Percentiles rank a stretch among this genome's conserved stretches.
Conservation (phyloP, 2,888 invertebrate species). For the Tenodera sinensis region DNA sequence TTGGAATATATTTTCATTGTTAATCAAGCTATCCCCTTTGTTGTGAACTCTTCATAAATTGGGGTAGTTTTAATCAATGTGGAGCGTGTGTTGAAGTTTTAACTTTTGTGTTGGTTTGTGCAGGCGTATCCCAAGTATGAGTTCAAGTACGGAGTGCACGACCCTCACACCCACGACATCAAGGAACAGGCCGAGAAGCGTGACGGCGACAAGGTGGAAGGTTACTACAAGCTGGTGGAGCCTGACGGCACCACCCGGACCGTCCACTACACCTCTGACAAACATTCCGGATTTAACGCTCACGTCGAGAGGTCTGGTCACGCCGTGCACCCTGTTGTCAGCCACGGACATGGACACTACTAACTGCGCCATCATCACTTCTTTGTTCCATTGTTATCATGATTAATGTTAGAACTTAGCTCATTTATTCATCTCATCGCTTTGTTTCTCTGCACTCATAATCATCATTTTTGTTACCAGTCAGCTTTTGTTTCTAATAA, state of each 20-base stretch:
- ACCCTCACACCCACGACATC: conserved; percentile 10
- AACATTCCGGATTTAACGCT: conserved; percentile 50
- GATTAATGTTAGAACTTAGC: background rate
- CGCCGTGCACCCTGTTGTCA: background rate
- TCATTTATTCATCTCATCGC: background rate
- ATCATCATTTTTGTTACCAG: background rate
- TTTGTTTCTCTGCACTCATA: background rate
- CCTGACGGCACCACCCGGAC: conserved; percentile 36
- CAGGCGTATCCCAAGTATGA: conserved; percentile 10
- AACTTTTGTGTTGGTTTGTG: background rate
- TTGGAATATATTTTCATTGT: too few species aligned
- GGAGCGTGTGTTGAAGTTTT: too few species aligned
- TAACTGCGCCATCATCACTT: background rate
- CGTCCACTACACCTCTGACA: conserved; percentile 58
- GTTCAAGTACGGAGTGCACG: background rate
- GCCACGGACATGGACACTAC: background rate
- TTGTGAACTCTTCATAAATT: too few species aligned
- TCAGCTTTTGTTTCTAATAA: background rate
- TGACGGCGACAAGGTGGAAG: conserved; percentile 3
- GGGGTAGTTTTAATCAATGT: too few species aligned
- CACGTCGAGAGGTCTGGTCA: conserved; percentile 44
- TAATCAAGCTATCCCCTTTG: too few species aligned
- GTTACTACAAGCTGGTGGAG: conserved; percentile 20
- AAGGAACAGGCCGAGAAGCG: conserved; percentile 12
- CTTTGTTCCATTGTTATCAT: background rate